These are phyloP conservation scores for Siderastrea radians DNA, from an alignment of 92 coral and sea anemone species.

Conservation along the genomic window DNA sequence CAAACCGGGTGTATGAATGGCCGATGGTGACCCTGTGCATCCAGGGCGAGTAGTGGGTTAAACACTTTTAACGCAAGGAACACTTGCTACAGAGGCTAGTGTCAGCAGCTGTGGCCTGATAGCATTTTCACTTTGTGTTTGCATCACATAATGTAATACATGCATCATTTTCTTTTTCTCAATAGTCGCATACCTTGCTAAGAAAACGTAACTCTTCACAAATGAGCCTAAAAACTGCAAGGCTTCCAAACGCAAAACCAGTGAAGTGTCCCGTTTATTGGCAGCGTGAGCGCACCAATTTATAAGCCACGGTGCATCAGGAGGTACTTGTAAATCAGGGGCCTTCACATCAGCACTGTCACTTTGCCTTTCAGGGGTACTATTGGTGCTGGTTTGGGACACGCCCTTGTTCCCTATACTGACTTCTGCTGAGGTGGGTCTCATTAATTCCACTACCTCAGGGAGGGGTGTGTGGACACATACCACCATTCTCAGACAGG, in stretches of 20 bases:
- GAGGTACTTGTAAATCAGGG: slow-evolving; percentile 32
- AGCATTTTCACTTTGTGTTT: no score
- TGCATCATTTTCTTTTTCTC: no score
- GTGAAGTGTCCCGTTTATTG: slow-evolving; percentile 56
- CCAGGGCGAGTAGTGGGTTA: no score
- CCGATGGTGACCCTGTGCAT: no score
- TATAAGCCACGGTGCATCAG: slow-evolving; percentile 76
- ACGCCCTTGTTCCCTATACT: neutral
- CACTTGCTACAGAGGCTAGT: no score
- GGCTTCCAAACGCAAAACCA: slow-evolving; percentile 85
- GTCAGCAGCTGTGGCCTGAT: no score
- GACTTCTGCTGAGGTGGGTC: slow-evolving; percentile 37
- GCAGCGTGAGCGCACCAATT: slow-evolving; percentile 60
- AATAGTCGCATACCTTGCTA: slow-evolving; percentile 72
- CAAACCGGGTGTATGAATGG: no score
- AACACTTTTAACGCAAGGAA: no score
- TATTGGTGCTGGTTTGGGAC: neutral
- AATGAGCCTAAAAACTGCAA: slow-evolving; percentile 90
- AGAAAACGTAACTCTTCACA: slow-evolving; percentile 84
- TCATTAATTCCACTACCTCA: slow-evolving; percentile 86
- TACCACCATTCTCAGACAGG: slow-evolving; percentile 90
- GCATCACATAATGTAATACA: no score
- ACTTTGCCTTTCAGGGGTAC: neutral
- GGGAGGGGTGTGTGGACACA: slow-evolving; percentile 91
- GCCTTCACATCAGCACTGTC: neutral